Conservation (phyloP, 1,140 invertebrate genomes). For the Helicoverpa armigera region DNA sequence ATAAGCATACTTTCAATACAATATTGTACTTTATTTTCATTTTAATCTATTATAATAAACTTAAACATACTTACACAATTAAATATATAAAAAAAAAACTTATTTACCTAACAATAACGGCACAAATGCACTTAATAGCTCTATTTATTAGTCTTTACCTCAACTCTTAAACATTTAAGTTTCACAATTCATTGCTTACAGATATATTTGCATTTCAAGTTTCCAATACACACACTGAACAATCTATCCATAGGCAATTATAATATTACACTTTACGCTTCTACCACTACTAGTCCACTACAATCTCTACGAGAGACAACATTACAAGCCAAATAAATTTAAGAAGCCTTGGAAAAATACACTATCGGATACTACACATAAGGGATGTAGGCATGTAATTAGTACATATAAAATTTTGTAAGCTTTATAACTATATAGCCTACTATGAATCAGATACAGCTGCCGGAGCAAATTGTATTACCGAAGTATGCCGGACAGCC, state of each 20-base stretch:
- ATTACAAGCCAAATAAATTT: conserved; percentile 34
- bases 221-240: conserved; percentile 4
- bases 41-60: conserved; percentile 7
- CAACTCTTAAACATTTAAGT: conserved; percentile 49
- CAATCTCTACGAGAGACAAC: conserved; percentile 46
- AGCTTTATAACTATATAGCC: conserved; percentile 10
- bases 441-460: conserved; percentile 69
- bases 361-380: conserved; percentile 22
- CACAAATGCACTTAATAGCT: conserved; percentile 51
- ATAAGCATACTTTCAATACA: conserved; percentile 13
- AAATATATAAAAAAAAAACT: conserved; percentile 54
- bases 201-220: conserved; percentile 26
- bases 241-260: neutral
- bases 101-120: conserved; percentile 49
- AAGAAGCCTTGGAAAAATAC: conserved; percentile 25
- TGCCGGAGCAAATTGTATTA: conserved; percentile 93
- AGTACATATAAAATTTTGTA: neutral
- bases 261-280: conserved; percentile 7
- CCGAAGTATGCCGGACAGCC: conserved; percentile 90
- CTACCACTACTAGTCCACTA: conserved; percentile 37
- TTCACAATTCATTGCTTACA: conserved; percentile 24
- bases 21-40: conserved; percentile 44
- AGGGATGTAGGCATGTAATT: neutral
- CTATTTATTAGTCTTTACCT: conserved; percentile 51
- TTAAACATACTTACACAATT: conserved; percentile 32